Percentiles rank a stretch among this genome's conserved stretches.
phyloP scores from a whole-genome alignment of 2,113 vertebrate species.

The Paralichthys olivaceus region DNA sequence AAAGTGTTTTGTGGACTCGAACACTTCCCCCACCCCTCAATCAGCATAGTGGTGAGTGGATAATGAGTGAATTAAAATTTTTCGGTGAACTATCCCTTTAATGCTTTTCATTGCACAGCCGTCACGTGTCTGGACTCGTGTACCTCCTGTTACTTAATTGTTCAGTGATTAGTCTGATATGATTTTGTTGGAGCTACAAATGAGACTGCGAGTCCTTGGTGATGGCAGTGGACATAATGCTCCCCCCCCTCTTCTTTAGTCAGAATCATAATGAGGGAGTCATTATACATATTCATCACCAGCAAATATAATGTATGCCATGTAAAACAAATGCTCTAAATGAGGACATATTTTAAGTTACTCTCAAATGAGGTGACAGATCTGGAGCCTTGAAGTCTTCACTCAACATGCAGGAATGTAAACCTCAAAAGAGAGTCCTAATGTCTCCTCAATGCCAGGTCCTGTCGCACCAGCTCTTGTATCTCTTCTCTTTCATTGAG shows the following conservation, averaged over 20 bases:
- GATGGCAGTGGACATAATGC: constrained; percentile 8
- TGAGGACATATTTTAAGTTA: constrained; percentile 12
- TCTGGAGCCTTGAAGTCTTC: constrained; percentile 11
- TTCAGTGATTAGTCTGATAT: constrained; percentile 47
- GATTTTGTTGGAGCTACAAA: constrained; percentile 42
- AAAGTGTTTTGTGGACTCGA: too few relatives aligned
- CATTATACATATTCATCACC: not conserved
- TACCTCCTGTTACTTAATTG: constrained; percentile 58
- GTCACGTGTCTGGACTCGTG: constrained; percentile 33
- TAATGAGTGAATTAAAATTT: too few relatives aligned
- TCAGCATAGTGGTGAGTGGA: too few relatives aligned
- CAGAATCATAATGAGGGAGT: constrained; percentile 17
- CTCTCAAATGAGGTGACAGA: constrained; percentile 18
- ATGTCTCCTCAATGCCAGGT: not conserved
- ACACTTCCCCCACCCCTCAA: too few relatives aligned
- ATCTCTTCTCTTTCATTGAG: not conserved
- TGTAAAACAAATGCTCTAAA: constrained; percentile 33
- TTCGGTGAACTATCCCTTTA: too few relatives aligned
- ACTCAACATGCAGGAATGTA: not conserved
- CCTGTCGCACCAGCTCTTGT: not conserved
- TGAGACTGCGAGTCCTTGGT: constrained; percentile 1
- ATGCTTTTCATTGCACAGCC: constrained; percentile 41
- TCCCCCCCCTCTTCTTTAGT: constrained; percentile 6
- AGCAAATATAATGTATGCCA: constrained; percentile 38
- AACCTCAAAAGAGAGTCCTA: not conserved